Evolutionary conservation across 2,113 vertebrate species (phyloP), one percentile per base, ranked within the genome.

Genomic region (Corvus hawaiiensis): DNA sequence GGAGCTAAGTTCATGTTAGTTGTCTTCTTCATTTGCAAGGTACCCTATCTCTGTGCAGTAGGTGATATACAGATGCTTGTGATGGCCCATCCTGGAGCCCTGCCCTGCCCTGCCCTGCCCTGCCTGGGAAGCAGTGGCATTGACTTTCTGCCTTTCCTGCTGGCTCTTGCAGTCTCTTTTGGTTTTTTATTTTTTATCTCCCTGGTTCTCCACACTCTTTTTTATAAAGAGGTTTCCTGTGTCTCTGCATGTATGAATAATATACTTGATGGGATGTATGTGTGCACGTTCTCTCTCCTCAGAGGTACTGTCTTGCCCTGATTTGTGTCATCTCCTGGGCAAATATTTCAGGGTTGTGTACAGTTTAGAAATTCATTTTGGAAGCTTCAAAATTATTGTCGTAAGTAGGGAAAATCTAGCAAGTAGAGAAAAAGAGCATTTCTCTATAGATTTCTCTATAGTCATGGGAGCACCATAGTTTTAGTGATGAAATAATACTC

Each of bases 31-130:
- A 4, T 28, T 21, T n/a, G 35, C 54, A 37, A n/a, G 66, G 46
- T 3, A 9, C 1, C 33, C 27, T 9, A 0, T 15, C 7, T 55
- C 4, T 13, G 23, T n/a, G 54, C 74, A 59, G 10, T 2, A 16
- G 37, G 30, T 7, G 28, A 37, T 13, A 6, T 0, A 12, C 54
- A 30, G 63, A 9, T 12, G 7, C 35, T 24, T 9, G 56, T n/a
- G 39, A 6, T 46, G 13, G 16, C 17, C 27, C 18, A 0, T 4
- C 26, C 84, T 43, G 48, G 32, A 61, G 52, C 58, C 39, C 39
- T 27, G 28, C 32, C 61, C 37, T 55, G 37, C 49, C 33, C 30
- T 41, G 41, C 41, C 41, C 35, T 23, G 39, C 28, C 72, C 41
- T 61, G 39, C 61, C 30, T 4, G 4, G 51, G 33, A 8, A 35